Evolutionary conservation across 2,113 vertebrate genomes (phyloP).

Genomic region (Coptodon rendalli): DNA sequence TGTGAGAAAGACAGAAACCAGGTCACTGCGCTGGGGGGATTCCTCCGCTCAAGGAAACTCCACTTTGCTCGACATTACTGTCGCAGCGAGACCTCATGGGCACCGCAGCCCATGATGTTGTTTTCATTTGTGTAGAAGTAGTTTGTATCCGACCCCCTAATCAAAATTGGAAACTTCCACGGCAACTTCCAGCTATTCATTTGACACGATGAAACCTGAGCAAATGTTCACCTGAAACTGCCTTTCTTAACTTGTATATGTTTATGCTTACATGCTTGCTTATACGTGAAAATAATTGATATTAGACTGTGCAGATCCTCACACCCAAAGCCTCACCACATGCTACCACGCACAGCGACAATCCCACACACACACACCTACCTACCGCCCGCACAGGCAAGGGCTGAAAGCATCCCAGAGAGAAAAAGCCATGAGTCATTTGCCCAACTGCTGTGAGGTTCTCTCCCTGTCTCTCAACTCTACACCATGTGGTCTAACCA

Average conservation of each 20-base stretch:
- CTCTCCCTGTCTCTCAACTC: slow-evolving; percentile 34
- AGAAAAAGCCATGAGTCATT: slow-evolving; percentile 56
- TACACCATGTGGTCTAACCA: slow-evolving; percentile 28
- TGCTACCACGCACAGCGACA: slow-evolving; percentile 24
- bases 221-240: not conserved
- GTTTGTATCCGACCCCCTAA: not conserved
- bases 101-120: not conserved
- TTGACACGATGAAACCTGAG: not conserved
- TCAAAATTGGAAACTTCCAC: not conserved
- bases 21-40: slow-evolving; percentile 43
- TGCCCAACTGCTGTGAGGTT: slow-evolving; percentile 21
- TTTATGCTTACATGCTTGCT: not conserved
- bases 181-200: not conserved
- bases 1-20: slow-evolving; percentile 29
- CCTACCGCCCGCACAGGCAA: slow-evolving; percentile 1
- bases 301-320: not conserved
- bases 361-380: slow-evolving; percentile 35
- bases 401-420: slow-evolving; percentile 25
- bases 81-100: slow-evolving; percentile 17
- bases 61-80: slow-evolving; percentile 6
- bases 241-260: not conserved
- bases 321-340: slow-evolving; percentile 14
- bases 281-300: not conserved
- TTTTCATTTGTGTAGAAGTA: not conserved
- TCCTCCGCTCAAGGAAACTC: slow-evolving; percentile 62